phyloP scores from a whole-genome alignment of 2,113 vertebrate genomes.

The Pseudolaguvia tuberculata region DNA sequence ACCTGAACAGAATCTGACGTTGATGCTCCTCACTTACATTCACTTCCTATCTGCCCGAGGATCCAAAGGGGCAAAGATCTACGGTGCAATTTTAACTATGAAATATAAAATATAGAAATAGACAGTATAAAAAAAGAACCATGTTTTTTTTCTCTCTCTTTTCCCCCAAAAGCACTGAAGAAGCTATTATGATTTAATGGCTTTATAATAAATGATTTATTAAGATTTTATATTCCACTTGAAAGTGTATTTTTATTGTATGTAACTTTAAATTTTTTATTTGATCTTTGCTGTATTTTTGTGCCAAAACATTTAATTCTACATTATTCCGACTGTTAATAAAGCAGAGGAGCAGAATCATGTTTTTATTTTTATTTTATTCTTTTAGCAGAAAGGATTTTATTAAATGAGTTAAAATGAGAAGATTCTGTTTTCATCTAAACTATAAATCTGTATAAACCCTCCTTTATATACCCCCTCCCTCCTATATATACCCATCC shows the following conservation, averaged over 20 bases:
- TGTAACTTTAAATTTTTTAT: constrained; percentile 60
- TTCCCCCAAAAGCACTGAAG: constrained; percentile 70
- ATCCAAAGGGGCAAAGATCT: constrained; percentile 28
- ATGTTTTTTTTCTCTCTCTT: constrained; percentile 50
- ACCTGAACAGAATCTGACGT: constrained; percentile 1
- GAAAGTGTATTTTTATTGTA: constrained; percentile 67
- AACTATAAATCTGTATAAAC: too few species aligned
- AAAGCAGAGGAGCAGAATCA: constrained; percentile 53
- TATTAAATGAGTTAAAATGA: constrained; percentile 46
- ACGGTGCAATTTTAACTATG: constrained; percentile 50
- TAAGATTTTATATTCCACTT: constrained; percentile 67
- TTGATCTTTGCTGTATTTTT: constrained; percentile 57
- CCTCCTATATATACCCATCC: too few species aligned
- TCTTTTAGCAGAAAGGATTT: constrained; percentile 48
- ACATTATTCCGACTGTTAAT: constrained; percentile 54
- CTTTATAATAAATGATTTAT: constrained; percentile 66
- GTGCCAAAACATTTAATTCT: constrained; percentile 56
- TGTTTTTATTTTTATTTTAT: constrained; percentile 66
- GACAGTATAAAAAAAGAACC: background rate
- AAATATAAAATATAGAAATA: constrained; percentile 47
- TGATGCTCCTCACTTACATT: constrained; percentile 7
- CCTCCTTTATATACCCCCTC: too few species aligned
- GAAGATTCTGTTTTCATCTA: constrained; percentile 55
- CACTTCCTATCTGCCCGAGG: constrained; percentile 8
- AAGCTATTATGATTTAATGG: constrained; percentile 60